Evolutionary conservation across 2,797 vertebrate species (phyloP).

Genomic region (Perodicticus potto): DNA sequence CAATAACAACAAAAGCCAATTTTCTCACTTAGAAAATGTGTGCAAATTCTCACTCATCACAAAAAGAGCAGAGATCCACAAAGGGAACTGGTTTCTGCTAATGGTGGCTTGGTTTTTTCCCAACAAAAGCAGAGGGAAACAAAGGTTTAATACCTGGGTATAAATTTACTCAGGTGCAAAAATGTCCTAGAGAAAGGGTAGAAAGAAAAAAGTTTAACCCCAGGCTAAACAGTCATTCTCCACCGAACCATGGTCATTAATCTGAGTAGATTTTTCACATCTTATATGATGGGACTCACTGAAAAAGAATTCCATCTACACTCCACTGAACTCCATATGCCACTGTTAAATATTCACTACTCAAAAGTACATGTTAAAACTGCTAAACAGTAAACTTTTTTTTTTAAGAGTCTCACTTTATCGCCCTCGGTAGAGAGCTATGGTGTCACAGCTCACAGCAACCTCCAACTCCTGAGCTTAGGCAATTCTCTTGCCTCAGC

Average conservation of each 20-base stretch:
- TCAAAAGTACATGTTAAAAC: constrained; percentile 13
- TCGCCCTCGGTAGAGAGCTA: no score
- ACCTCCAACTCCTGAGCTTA: no score
- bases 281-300: not conserved
- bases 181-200: not conserved
- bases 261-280: constrained; percentile 61
- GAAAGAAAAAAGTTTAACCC: not conserved
- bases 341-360: constrained; percentile 62
- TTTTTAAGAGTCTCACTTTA: not conserved
- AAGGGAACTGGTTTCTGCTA: constrained; percentile 38
- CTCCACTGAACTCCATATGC: not conserved
- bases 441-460: no score
- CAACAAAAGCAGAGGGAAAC: constrained; percentile 42
- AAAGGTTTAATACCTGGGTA: constrained; percentile 32
- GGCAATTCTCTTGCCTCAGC: no score
- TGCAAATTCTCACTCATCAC: constrained; percentile 3
- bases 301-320: constrained; percentile 40
- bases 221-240: not conserved
- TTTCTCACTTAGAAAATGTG: not conserved
- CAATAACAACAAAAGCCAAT: no score
- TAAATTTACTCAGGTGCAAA: constrained; percentile 34
- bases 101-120: not conserved
- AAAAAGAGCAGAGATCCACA: constrained; percentile 1
- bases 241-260: not conserved
- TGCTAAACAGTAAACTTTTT: not conserved